Evolutionary conservation across 2,797 vertebrate species (phyloP).

Genomic region (Catamblyrhynchus diadema): DNA sequence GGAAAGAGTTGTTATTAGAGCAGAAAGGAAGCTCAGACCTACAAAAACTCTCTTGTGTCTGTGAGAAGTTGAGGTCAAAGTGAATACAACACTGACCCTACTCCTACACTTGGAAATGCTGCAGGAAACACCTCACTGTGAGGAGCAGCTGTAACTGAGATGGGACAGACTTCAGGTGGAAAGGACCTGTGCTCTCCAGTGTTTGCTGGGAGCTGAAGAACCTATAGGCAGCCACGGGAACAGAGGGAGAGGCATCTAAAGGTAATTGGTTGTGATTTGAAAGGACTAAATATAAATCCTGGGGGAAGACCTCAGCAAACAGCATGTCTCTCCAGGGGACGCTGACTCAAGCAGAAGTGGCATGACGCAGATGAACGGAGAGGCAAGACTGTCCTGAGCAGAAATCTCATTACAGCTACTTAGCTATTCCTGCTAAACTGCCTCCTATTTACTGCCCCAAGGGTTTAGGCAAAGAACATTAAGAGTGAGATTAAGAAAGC

Average conservation of each 20-base stretch:
- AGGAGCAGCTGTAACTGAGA: background rate
- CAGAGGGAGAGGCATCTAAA: background rate
- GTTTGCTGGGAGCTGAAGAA: background rate
- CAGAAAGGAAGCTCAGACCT: background rate
- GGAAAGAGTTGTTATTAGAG: rapidly evolving
- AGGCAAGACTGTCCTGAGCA: constrained; percentile 12
- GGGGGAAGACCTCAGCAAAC: constrained; percentile 39
- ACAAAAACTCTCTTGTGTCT: background rate
- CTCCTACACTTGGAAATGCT: background rate
- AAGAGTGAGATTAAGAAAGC: constrained; percentile 39
- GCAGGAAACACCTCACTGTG: background rate
- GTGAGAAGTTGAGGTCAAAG: background rate
- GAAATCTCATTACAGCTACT: constrained; percentile 59
- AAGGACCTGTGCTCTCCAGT: background rate
- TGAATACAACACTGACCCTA: background rate
- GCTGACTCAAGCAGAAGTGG: constrained; percentile 42
- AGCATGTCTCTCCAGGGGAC: background rate
- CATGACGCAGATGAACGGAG: background rate
- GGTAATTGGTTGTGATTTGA: constrained; percentile 34
- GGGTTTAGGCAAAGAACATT: constrained; percentile 50
- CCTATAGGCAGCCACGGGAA: background rate
- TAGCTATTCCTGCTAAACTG: constrained; percentile 47
- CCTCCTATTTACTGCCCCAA: constrained; percentile 33
- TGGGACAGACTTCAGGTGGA: background rate
- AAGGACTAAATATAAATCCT: constrained; percentile 59